phyloP scores from a whole-genome alignment of 2,113 vertebrate species.

The Urocynchramus pylzowi region DNA sequence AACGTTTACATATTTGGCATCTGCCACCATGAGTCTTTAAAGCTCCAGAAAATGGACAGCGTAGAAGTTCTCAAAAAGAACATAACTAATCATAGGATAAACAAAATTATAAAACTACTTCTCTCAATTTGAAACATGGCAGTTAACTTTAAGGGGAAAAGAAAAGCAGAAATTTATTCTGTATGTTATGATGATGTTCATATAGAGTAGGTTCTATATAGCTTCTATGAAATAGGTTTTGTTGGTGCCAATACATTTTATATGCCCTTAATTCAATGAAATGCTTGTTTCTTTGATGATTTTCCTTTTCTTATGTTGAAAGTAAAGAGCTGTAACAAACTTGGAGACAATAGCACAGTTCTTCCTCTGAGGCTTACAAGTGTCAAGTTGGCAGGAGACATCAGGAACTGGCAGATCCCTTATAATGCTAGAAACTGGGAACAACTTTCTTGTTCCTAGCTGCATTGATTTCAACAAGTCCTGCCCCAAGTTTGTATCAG shows the following conservation, averaged over 20 bases:
- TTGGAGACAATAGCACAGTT: background rate
- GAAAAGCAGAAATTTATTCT: background rate
- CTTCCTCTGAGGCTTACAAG: background rate
- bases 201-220: background rate
- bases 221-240: background rate
- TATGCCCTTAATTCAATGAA: background rate
- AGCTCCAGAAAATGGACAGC: background rate
- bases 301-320: background rate
- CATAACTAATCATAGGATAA: background rate
- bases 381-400: background rate
- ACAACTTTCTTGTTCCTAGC: background rate
- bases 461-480: background rate
- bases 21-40: conserved; percentile 11
- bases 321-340: background rate
- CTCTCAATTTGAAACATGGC: background rate
- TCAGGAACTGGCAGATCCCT: background rate
- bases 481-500: background rate
- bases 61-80: background rate
- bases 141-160: background rate
- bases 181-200: background rate
- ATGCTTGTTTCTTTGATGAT: background rate
- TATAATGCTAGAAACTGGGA: background rate
- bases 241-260: background rate
- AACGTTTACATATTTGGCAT: conserved; percentile 56
- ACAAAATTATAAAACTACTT: conserved; percentile 9